Percentiles rank a stretch among this genome's conserved stretches.
Evolutionary conservation across 2,113 vertebrate species (phyloP).

Genomic region (Platichthys stellatus): DNA sequence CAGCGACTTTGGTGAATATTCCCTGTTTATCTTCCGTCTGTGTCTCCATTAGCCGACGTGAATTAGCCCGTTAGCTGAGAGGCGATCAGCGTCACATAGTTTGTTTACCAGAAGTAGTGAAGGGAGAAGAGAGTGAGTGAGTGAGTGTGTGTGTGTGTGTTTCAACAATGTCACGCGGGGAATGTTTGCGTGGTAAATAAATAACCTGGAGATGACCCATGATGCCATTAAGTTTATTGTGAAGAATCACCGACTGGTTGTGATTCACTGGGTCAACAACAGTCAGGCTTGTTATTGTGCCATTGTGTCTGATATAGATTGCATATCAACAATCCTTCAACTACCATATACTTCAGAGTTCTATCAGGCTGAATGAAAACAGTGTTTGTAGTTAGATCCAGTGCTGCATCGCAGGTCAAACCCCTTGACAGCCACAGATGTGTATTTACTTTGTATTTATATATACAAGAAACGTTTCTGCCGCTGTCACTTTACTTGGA

Average conservation of each 20-base stretch:
- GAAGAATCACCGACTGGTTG: background rate
- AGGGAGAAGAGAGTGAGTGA: no score
- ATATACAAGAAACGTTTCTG: no score
- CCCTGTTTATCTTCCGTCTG: background rate
- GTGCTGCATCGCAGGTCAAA: background rate
- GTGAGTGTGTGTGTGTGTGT: no score
- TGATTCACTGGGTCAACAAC: background rate
- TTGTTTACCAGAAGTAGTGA: slow-evolving; percentile 13
- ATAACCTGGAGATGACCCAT: background rate
- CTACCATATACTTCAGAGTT: background rate
- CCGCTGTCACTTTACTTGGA: no score
- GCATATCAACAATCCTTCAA: background rate
- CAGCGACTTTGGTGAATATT: accelerated
- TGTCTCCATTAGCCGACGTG: background rate
- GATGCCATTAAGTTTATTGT: background rate
- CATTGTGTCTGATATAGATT: no score
- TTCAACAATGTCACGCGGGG: background rate
- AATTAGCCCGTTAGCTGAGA: slow-evolving; percentile 24
- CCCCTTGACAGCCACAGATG: no score
- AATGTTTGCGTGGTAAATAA: background rate
- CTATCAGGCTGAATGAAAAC: background rate
- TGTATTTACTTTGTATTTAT: no score
- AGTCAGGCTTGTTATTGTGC: background rate
- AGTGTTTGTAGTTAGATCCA: background rate
- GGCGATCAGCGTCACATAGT: background rate